phyloP scores from a whole-genome alignment of 1,140 invertebrate species.

The Cyrtorhinus lividipennis region DNA sequence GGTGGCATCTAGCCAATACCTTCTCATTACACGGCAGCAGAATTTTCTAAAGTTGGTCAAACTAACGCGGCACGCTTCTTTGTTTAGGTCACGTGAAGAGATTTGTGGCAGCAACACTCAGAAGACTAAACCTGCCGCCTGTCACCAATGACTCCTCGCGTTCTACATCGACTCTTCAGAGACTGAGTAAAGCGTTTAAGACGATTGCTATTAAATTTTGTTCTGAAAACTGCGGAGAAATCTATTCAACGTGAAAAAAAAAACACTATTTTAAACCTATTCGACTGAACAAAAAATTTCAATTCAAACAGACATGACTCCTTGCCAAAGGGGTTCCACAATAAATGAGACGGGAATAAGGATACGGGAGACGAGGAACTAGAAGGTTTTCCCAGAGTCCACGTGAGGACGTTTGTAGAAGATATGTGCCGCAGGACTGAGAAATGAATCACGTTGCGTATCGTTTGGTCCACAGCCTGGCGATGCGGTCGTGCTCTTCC shows the following conservation, averaged over 20 bases:
- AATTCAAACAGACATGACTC: background rate
- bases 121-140: no score
- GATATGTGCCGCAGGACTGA: background rate
- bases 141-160: no score
- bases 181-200: no score
- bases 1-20: no score
- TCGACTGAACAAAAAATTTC: background rate
- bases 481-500: slow-evolving; percentile 94
- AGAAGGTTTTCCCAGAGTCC: background rate
- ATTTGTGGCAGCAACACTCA: no score
- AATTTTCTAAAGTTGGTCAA: no score
- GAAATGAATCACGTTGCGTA: slow-evolving; percentile 72
- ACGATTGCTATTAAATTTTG: background rate
- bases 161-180: no score
- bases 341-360: background rate
- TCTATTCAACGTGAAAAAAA: background rate
- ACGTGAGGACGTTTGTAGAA: background rate
- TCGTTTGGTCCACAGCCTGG: slow-evolving; percentile 93
- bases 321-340: background rate
- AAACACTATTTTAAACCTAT: background rate
- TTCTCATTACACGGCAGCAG: no score
- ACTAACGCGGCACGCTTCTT: no score
- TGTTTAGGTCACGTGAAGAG: no score
- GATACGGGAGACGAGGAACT: background rate
- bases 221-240: background rate